phyloP scores from a whole-genome alignment of 2,888 invertebrate species.

The Matsumyia berberina region DNA sequence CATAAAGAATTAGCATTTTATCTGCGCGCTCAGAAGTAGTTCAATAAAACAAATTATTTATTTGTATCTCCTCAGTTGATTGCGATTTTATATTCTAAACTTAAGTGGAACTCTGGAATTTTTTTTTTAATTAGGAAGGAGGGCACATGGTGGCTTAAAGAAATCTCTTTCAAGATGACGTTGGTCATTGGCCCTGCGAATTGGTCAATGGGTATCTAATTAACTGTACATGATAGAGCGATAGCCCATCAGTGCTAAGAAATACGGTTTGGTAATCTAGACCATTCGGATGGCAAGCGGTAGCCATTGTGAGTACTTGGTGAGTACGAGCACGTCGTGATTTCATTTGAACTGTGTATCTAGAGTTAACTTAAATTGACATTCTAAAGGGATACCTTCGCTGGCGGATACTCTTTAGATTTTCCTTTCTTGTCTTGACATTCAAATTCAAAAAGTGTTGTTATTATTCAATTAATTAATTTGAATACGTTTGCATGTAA shows the following conservation, averaged over 20 bases:
- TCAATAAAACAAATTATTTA: conserved; percentile 47
- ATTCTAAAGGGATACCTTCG: conserved; percentile 9
- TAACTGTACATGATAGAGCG: not conserved
- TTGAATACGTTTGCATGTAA: too few relatives aligned
- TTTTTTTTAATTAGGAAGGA: conserved; percentile 31
- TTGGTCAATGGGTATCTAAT: not conserved
- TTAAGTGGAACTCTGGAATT: conserved; percentile 6
- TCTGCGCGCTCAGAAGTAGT: conserved; percentile 29
- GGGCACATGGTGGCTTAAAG: not conserved
- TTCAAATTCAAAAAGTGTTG: not conserved
- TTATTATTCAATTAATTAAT: not conserved
- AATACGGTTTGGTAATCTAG: conserved; percentile 44
- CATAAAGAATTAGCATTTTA: conserved; percentile 49
- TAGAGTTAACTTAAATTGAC: conserved; percentile 1
- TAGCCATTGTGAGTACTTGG: conserved; percentile 13
- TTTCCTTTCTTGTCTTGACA: too few relatives aligned
- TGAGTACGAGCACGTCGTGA: conserved; percentile 35
- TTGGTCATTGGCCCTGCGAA: conserved; percentile 17
- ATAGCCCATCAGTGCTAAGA: conserved; percentile 3
- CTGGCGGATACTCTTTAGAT: not conserved
- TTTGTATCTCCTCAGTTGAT: conserved; percentile 27
- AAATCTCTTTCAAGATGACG: conserved; percentile 30
- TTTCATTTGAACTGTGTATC: conserved; percentile 6
- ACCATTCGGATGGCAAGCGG: conserved; percentile 6
- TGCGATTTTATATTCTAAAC: conserved; percentile 35